A percentile compares a stretch with the other conserved stretches of the same genome.
phyloP scores from a whole-genome alignment of 2,888 invertebrate genomes.

The Tortrix viridana region DNA sequence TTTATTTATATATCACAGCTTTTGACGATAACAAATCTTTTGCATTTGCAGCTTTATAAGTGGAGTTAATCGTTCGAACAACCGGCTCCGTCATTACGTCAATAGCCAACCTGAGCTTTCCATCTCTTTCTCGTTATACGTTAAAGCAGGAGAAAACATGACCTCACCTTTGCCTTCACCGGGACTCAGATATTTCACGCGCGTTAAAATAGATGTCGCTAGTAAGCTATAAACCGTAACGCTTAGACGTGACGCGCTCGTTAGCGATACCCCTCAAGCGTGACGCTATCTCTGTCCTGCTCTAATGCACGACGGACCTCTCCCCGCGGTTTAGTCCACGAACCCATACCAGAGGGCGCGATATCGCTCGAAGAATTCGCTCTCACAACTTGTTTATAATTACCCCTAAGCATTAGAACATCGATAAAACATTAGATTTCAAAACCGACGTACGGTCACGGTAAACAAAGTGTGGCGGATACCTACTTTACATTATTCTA shows the following conservation, averaged over 20 bases:
- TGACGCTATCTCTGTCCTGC: neutral
- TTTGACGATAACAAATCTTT: conserved; percentile 85
- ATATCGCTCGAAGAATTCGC: conserved; percentile 79
- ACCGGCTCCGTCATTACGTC: conserved; percentile 55
- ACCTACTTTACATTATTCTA: conserved; percentile 68
- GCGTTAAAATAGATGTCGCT: too few species aligned
- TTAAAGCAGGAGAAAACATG: neutral
- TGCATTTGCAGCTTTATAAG: conserved; percentile 81
- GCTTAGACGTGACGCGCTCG: too few species aligned
- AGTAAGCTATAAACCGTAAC: too few species aligned
- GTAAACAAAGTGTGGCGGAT: conserved; percentile 52
- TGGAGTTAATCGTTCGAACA: conserved; percentile 80
- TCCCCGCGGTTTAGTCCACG: neutral
- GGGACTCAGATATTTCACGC: too few species aligned
- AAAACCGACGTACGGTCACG: conserved; percentile 52
- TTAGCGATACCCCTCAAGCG: too few species aligned
- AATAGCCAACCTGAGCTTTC: neutral
- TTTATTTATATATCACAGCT: conserved; percentile 83
- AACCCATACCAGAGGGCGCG: conserved; percentile 33
- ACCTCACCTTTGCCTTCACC: neutral
- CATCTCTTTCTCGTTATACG: neutral
- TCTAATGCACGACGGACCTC: neutral
- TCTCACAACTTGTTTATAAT: conserved; percentile 68
- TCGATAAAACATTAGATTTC: conserved; percentile 68
- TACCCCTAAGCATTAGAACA: conserved; percentile 79